Evolutionary conservation across 2,113 vertebrate species (phyloP).

Genomic region (Lipophrys pholis): DNA sequence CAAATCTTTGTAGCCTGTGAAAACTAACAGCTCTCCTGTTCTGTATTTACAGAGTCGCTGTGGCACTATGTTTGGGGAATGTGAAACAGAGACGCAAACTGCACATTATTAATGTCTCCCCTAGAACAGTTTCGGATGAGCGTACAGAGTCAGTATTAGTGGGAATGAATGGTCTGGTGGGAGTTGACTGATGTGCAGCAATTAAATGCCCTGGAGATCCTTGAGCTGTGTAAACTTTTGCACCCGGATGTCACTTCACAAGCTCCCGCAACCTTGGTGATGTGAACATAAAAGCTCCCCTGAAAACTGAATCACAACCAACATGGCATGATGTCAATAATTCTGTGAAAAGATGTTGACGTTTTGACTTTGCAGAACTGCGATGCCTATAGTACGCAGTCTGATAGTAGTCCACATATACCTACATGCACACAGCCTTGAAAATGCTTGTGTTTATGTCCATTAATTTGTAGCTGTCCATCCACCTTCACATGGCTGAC

Average conservation of each 20-base stretch:
- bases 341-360: background rate
- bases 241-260: slow-evolving; percentile 19
- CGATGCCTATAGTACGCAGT: background rate
- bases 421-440: background rate
- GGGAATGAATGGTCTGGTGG: slow-evolving; percentile 25
- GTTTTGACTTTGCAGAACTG: slow-evolving; percentile 10
- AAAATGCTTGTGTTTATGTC: background rate
- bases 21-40: slow-evolving; percentile 1
- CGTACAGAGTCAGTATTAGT: slow-evolving; percentile 15
- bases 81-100: slow-evolving; percentile 26
- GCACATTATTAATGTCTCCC: slow-evolving; percentile 46
- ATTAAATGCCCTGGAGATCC: slow-evolving; percentile 39
- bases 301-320: slow-evolving; percentile 24
- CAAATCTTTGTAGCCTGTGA: no score
- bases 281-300: slow-evolving; percentile 16
- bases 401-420: slow-evolving; percentile 8
- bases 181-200: slow-evolving; percentile 12
- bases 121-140: slow-evolving; percentile 28
- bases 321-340: slow-evolving; percentile 5
- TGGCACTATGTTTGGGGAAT: slow-evolving; percentile 8
- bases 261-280: slow-evolving; percentile 22
- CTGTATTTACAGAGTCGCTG: slow-evolving; percentile 21
- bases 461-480: slow-evolving; percentile 3
- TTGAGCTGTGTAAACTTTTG: slow-evolving; percentile 29
- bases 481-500: background rate